Evolutionary conservation across 2,888 invertebrate species (phyloP).

Genomic region (Sisyra nigra): DNA sequence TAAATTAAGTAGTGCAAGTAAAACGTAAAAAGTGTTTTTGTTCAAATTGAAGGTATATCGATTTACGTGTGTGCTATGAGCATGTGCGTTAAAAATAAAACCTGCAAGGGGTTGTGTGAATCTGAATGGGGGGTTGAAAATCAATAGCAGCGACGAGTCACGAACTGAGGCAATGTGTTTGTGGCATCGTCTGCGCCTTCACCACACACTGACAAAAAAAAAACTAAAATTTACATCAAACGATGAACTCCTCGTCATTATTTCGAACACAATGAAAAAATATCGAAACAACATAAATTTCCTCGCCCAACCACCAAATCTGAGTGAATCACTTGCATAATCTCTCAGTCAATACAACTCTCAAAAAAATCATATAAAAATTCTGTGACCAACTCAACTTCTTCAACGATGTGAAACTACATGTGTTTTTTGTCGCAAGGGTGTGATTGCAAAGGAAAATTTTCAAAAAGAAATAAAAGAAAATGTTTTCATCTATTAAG

Average conservation of each 20-base stretch:
- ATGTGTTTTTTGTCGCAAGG: constrained; percentile 1
- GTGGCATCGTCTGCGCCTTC: background rate
- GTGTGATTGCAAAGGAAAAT: constrained; percentile 2
- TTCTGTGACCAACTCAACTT: too few relatives aligned
- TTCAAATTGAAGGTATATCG: too few relatives aligned
- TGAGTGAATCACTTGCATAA: too few relatives aligned
- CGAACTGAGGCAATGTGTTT: background rate
- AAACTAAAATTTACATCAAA: background rate
- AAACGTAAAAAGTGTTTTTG: too few relatives aligned
- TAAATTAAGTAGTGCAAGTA: too few relatives aligned
- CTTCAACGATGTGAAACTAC: too few relatives aligned
- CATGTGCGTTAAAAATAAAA: constrained; percentile 2
- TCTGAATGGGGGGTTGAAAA: constrained; percentile 4
- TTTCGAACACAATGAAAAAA: background rate
- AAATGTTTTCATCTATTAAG: background rate
- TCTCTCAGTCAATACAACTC: too few relatives aligned
- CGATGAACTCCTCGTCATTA: background rate
- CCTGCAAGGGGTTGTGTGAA: constrained; percentile 4
- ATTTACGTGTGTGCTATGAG: background rate
- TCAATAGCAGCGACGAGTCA: constrained; percentile 1
- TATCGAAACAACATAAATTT: too few relatives aligned
- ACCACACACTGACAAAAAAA: background rate
- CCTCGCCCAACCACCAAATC: too few relatives aligned
- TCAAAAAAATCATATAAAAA: too few relatives aligned
- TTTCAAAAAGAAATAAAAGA: too few relatives aligned